phyloP scores from a whole-genome alignment of 1,140 invertebrate genomes.

The Plutomurus gul region DNA sequence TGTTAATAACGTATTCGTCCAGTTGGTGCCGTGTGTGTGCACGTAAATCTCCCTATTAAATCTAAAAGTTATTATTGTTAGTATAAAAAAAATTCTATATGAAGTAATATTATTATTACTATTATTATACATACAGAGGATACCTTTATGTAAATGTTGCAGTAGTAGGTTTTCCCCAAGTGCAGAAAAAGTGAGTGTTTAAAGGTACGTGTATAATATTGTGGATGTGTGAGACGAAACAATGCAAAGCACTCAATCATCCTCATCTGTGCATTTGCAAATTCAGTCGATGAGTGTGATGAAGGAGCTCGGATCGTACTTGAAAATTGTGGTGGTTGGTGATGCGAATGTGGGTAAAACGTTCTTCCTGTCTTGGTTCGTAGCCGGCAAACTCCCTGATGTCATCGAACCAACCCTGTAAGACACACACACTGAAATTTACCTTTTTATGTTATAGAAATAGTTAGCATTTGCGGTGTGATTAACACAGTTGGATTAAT shows the following conservation, averaged over 20 bases:
- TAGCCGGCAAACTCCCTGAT: neutral
- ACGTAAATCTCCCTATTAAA: too few species aligned
- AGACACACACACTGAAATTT: neutral
- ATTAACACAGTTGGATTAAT: too few species aligned
- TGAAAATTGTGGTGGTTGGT: conserved; percentile 33
- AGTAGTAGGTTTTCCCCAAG: too few species aligned
- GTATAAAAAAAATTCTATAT: too few species aligned
- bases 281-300: neutral
- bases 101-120: too few species aligned
- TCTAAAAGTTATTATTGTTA: too few species aligned
- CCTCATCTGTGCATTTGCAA: neutral
- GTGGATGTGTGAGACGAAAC: neutral
- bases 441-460: neutral
- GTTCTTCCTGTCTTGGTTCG: conserved; percentile 15
- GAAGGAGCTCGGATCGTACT: conserved; percentile 28
- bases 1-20: neutral
- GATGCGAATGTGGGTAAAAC: conserved; percentile 33
- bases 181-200: too few species aligned
- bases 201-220: too few species aligned
- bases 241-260: neutral
- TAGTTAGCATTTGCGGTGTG: neutral
- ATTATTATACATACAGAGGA: too few species aligned
- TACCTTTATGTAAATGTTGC: too few species aligned
- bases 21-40: too few species aligned
- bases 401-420: conserved; percentile 1